Base-by-base conservation (phyloP, 2,888 invertebrate species). In the Folsomia candida region DNA sequence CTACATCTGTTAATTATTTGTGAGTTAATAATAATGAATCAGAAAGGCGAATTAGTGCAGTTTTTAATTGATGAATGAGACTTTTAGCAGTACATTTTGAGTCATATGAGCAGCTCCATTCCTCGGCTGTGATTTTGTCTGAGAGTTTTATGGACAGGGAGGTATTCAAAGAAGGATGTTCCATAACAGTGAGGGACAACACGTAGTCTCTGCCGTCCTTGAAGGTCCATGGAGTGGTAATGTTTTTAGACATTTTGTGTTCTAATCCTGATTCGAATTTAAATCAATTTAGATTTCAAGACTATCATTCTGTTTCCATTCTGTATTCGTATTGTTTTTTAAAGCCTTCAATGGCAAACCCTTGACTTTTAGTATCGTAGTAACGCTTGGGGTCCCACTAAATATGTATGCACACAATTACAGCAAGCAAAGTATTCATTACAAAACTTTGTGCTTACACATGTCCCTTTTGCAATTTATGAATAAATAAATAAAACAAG, bases 31-130 rank as follows among this genome's bases (percentile, higher is more conserved):
- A 28, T 28, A 20, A 20, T 9, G 29, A 68, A 9, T 24, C 26
- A 2, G 25, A 47, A 11, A 47, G 11, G 47, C 14, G 14, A 47
- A 9, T 47, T 9, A 14, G 14, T 11, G 24, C 47, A 51, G 24
- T 54, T 47, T 47, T n/a, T 61, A n/a, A n/a, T n/a, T n/a, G n/a
- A n/a, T n/a, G n/a, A n/a, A n/a, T 62, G 25, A 28, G 18, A 68
- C 82, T n/a, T n/a, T n/a, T n/a, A n/a, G n/a, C n/a, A n/a, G 81
- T 82, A 86, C 86, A 86, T 74, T 85, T 82, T 24, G 84, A 82
- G 76, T 86, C 86, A 73, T 85, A 86, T 65, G 83, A 83, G 67
- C 86, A 85, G 76, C 84, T 85, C 86, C 86, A 87, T 81, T 86
- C 85, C 81, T 87, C 86, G 6, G 84, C 84, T 20, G 85, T 84